These are phyloP conservation scores for Poecile atricapillus DNA, from an alignment of 2,113 vertebrate genomes.

Conservation along the genomic window DNA sequence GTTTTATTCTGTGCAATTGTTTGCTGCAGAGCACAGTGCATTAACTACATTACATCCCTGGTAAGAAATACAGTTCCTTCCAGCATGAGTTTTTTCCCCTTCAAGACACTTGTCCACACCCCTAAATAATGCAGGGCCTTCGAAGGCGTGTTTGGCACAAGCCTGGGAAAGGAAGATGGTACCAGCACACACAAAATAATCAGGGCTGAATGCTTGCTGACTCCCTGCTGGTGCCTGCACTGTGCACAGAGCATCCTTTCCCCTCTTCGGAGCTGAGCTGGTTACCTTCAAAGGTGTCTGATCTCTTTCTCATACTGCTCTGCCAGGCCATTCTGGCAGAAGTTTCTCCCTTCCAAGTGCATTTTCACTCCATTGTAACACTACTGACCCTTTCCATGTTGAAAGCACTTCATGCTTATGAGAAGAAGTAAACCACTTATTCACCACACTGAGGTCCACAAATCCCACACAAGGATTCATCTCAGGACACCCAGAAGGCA, in stretches of 20 bases:
- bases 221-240: not conserved
- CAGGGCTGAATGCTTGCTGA: not conserved
- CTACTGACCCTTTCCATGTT: not conserved
- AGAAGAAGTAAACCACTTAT: not conserved
- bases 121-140: not conserved
- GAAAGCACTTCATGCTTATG: not conserved
- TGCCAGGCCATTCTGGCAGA: not conserved
- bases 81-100: not conserved
- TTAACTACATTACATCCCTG: not conserved
- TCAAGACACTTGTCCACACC: not conserved
- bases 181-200: not conserved
- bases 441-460: not conserved
- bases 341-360: not conserved
- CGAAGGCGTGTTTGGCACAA: not conserved
- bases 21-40: not conserved
- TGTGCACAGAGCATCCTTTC: not conserved
- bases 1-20: not conserved
- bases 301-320: not conserved
- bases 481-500: not conserved
- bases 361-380: not conserved
- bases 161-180: not conserved
- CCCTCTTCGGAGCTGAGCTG: not conserved
- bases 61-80: not conserved
- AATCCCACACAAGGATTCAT: not conserved
- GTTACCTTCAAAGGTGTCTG: not conserved